Percentiles rank a stretch among this genome's conserved stretches.
These are phyloP conservation scores for Antedon mediterranea DNA, from an alignment of 53 echinoderm and acorn worm species.

Conservation along the genomic window DNA sequence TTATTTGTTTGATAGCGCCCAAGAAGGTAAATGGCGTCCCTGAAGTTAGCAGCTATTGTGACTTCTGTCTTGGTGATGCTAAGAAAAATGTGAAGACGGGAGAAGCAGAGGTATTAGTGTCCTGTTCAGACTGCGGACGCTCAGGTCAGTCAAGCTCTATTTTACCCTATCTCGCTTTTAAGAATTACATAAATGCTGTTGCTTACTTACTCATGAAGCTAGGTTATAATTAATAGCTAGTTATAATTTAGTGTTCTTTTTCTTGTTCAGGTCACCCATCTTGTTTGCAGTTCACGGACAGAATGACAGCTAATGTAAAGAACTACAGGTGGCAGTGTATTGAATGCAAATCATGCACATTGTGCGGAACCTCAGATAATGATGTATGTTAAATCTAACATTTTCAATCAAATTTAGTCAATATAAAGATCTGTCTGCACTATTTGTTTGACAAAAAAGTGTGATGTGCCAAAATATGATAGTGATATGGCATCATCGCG, in stretches of 20 bases:
- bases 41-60: slow-evolving; percentile 93
- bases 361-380: slow-evolving; percentile 98
- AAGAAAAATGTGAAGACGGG: slow-evolving; percentile 81
- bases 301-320: slow-evolving; percentile 93
- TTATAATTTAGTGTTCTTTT: not conserved
- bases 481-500: no score
- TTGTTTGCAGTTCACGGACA: slow-evolving; percentile 93
- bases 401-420: no score
- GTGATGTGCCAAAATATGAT: no score
- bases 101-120: slow-evolving; percentile 68
- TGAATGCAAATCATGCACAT: slow-evolving; percentile 98
- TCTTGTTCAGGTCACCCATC: slow-evolving; percentile 72
- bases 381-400: slow-evolving; percentile 69
- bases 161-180: no score
- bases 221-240: not conserved
- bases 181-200: not conserved
- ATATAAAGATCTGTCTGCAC: no score
- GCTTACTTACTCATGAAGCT: not conserved
- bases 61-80: slow-evolving; percentile 96
- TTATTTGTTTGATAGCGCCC: slow-evolving; percentile 16
- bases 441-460: no score
- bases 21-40: slow-evolving; percentile 42
- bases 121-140: slow-evolving; percentile 92
- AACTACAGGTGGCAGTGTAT: slow-evolving; percentile 98
- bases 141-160: slow-evolving; percentile 66